A percentile compares a stretch with the other conserved stretches of the same genome.
Conservation (phyloP, 2,113 vertebrate species). For the Sturnus vulgaris region DNA sequence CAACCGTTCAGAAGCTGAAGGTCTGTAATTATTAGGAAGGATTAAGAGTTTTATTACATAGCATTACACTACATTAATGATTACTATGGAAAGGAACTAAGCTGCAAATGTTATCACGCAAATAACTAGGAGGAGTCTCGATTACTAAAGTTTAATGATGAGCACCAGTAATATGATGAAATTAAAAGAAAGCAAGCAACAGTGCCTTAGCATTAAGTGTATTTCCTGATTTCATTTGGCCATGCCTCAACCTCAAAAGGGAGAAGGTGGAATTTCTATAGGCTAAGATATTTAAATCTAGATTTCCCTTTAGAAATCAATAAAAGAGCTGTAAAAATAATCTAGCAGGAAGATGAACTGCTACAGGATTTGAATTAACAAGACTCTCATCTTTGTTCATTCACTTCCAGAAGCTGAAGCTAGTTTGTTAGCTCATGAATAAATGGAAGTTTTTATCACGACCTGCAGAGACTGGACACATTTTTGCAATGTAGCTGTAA, state of each 20-base stretch:
- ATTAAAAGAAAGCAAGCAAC: neutral
- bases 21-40: slow-evolving; percentile 24
- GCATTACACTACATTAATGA: neutral
- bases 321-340: neutral
- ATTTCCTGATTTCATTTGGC: neutral
- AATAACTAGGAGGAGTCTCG: neutral
- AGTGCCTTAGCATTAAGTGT: neutral
- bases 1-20: neutral
- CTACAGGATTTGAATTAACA: neutral
- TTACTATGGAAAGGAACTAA: neutral
- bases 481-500: neutral
- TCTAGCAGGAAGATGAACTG: neutral
- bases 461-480: accelerated
- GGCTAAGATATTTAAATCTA: neutral
- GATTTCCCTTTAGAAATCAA: neutral
- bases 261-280: neutral
- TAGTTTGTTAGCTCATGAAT: neutral
- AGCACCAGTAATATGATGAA: neutral
- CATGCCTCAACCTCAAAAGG: neutral
- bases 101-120: neutral
- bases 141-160: neutral
- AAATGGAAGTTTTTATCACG: neutral
- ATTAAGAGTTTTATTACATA: neutral
- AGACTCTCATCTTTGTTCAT: neutral
- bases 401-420: neutral